A percentile compares a stretch with the other conserved stretches of the same genome.
Evolutionary conservation across 2,888 invertebrate genomes (phyloP).

Genomic region (Stenichneumon culpator): DNA sequence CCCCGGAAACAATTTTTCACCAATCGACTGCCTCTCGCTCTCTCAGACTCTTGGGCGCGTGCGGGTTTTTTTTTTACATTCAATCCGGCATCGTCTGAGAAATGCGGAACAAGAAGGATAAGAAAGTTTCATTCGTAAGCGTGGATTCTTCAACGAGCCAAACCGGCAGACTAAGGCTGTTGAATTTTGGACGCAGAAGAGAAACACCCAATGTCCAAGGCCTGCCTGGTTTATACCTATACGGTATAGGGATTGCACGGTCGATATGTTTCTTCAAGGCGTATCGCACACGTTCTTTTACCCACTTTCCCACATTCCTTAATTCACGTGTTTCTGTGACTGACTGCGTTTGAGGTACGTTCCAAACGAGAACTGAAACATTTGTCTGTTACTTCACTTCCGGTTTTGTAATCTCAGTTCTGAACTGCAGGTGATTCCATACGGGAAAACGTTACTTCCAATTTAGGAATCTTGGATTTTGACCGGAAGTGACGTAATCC

Average conservation of each 20-base stretch:
- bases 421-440: background rate
- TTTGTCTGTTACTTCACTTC: background rate
- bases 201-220: background rate
- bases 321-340: background rate
- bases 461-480: too few species aligned
- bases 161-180: background rate
- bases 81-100: slow-evolving; percentile 10
- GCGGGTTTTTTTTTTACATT: slow-evolving; percentile 17
- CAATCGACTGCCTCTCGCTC: slow-evolving; percentile 41
- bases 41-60: background rate
- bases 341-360: background rate
- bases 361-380: background rate
- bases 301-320: background rate
- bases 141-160: slow-evolving; percentile 17
- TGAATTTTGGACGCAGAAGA: background rate
- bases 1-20: slow-evolving; percentile 52
- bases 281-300: background rate
- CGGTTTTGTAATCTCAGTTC: background rate
- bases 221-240: background rate
- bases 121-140: background rate
- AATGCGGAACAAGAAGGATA: background rate
- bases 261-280: background rate
- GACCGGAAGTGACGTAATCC: too few species aligned
- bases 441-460: background rate
- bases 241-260: background rate